Conservation (phyloP, 2,888 invertebrate species). For the Psylliodes chrysocephalus region DNA sequence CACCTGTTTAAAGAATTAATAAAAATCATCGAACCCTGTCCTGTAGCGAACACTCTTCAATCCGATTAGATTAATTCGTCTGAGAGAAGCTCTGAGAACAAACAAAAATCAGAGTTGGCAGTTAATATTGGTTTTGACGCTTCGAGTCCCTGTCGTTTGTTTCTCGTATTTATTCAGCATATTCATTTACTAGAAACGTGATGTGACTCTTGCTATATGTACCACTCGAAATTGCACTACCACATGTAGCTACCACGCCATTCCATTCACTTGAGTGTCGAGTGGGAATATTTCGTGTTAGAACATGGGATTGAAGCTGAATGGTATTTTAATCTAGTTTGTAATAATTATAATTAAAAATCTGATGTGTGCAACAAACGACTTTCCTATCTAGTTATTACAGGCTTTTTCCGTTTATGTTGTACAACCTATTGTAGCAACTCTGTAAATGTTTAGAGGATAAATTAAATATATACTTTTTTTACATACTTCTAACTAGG, state of each 20-base stretch:
- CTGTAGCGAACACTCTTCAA: neutral
- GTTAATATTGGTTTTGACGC: constrained; percentile 34
- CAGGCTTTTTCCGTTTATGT: no score
- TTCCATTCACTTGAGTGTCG: neutral
- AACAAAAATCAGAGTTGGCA: constrained; percentile 33
- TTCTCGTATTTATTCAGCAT: constrained; percentile 31
- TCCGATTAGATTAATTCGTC: constrained; percentile 29
- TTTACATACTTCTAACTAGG: no score
- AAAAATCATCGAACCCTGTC: neutral
- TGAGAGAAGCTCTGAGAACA: constrained; percentile 32
- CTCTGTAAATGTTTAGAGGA: no score
- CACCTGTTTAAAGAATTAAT: no score
- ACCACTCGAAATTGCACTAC: neutral
- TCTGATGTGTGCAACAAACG: no score
- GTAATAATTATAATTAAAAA: no score
- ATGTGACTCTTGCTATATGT: neutral
- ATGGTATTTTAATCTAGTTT: no score
- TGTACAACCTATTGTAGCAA: no score
- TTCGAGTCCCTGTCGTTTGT: constrained; percentile 24
- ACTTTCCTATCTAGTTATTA: no score
- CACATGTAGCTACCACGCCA: neutral
- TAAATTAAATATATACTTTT: no score
- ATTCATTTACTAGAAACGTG: constrained; percentile 34
- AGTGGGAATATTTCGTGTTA: no score
- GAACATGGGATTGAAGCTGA: no score